Conservation (phyloP, 2,797 vertebrate genomes). For the Xenentodon cancila region DNA sequence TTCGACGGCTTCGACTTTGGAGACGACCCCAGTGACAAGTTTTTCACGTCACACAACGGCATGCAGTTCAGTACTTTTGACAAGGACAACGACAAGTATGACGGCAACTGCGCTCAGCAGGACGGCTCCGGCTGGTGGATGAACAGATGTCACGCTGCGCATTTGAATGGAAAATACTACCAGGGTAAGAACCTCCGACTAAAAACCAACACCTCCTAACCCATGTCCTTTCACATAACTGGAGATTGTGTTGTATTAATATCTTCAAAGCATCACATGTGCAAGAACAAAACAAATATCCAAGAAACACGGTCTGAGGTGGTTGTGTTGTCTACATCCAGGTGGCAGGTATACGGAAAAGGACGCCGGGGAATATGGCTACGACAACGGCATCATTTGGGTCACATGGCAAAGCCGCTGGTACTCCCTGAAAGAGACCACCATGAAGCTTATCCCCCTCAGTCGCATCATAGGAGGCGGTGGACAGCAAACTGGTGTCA, state of each 20-base stretch:
- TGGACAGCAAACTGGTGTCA: slow-evolving; percentile 81
- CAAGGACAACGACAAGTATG: slow-evolving; percentile 91
- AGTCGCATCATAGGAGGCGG: slow-evolving; percentile 74
- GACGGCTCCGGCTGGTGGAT: slow-evolving; percentile 99
- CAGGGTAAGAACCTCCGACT: slow-evolving; percentile 76
- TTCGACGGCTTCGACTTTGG: slow-evolving; percentile 91
- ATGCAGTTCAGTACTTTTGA: slow-evolving; percentile 93
- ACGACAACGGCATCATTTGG: slow-evolving; percentile 96
- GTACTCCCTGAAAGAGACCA: slow-evolving; percentile 95
- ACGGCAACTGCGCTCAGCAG: slow-evolving; percentile 89
- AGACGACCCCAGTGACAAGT: slow-evolving; percentile 90
- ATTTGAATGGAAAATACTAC: slow-evolving; percentile 96
- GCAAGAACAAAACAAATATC: background rate
- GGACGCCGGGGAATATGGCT: slow-evolving; percentile 80
- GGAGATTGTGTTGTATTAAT: too few species aligned
- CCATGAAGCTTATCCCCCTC: slow-evolving; percentile 95
- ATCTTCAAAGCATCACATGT: background rate
- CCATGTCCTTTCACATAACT: too few species aligned
- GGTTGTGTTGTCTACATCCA: slow-evolving; percentile 48
- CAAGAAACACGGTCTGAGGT: slow-evolving; percentile 1
- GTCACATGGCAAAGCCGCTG: slow-evolving; percentile 91
- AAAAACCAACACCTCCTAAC: background rate
- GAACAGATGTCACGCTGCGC: slow-evolving; percentile 95
- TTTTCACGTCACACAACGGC: slow-evolving; percentile 91
- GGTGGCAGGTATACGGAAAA: slow-evolving; percentile 87